These are phyloP conservation scores for Drosophila biarmipes DNA, from an alignment of 1,140 invertebrate species.

Conservation along the genomic window DNA sequence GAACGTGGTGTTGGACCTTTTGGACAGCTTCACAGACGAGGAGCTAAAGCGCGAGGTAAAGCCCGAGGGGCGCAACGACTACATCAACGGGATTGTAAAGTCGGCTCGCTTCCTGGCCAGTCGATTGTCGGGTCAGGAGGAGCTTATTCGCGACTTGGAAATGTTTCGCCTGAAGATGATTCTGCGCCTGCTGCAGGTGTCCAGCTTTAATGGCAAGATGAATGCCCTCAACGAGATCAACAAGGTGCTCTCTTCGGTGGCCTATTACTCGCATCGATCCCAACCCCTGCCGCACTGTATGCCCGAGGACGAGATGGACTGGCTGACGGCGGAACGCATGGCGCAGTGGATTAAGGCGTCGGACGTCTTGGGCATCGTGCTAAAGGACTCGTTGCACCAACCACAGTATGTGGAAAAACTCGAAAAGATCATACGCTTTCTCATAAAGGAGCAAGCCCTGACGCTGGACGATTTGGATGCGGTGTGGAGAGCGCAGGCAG, in stretches of 20 bases:
- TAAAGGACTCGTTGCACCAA: slow-evolving; percentile 98
- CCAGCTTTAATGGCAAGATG: slow-evolving; percentile 99
- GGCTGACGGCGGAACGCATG: slow-evolving; percentile 96
- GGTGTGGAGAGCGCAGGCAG: slow-evolving; percentile 97
- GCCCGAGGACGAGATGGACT: slow-evolving; percentile 92
- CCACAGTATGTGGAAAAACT: slow-evolving; percentile 99
- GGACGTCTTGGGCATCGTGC: slow-evolving; percentile 96
- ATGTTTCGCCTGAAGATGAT: slow-evolving; percentile 99
- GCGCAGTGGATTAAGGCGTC: slow-evolving; percentile 99
- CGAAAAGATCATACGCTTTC: slow-evolving; percentile 98
- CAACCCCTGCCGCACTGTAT: slow-evolving; percentile 85
- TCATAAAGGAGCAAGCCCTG: slow-evolving; percentile 97
- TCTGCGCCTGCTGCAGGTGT: slow-evolving; percentile 96
- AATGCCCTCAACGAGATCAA: slow-evolving; percentile 99
- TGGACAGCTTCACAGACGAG: slow-evolving; percentile 98
- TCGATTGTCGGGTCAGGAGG: slow-evolving; percentile 91
- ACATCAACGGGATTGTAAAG: slow-evolving; percentile 95
- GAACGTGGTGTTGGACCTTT: slow-evolving; percentile 95
- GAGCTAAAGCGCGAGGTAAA: slow-evolving; percentile 98
- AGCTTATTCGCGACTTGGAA: slow-evolving; percentile 94
- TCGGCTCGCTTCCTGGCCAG: slow-evolving; percentile 94
- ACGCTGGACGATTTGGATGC: slow-evolving; percentile 96
- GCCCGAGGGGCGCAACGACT: slow-evolving; percentile 97
- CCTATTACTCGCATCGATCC: slow-evolving; percentile 92
- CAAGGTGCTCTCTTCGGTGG: slow-evolving; percentile 96